Conservation (phyloP, 2,888 invertebrate species). For the Anticlea derivata region DNA sequence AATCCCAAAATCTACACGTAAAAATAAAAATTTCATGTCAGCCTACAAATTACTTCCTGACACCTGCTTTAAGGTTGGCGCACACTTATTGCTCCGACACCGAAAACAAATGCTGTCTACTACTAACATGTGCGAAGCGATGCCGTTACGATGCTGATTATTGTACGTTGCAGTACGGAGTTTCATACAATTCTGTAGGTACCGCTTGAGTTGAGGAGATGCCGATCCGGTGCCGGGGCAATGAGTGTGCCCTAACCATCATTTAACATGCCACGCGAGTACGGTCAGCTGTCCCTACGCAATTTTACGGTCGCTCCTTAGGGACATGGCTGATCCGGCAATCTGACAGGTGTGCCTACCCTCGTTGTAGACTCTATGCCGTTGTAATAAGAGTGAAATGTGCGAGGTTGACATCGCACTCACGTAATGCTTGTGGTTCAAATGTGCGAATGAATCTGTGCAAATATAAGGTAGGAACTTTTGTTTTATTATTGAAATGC, state of each 20-base stretch:
- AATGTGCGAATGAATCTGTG: conserved; percentile 6
- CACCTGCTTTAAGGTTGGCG: conserved; percentile 48
- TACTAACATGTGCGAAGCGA: too few relatives aligned
- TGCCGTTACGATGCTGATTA: too few relatives aligned
- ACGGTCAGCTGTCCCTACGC: conserved; percentile 49
- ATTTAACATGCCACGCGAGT: conserved; percentile 42
- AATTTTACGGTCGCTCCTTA: conserved; percentile 48
- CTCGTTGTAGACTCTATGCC: conserved; percentile 8
- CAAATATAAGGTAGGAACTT: conserved; percentile 7
- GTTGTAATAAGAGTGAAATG: conserved; percentile 5
- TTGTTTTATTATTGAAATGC: conserved; percentile 1
- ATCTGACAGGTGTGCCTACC: conserved; percentile 43
- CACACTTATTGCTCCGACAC: too few relatives aligned
- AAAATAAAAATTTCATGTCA: conserved; percentile 24
- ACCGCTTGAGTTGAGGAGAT: too few relatives aligned
- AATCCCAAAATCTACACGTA: conserved; percentile 11
- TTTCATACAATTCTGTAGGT: too few relatives aligned
- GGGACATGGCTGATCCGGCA: conserved; percentile 46
- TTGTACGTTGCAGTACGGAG: too few relatives aligned
- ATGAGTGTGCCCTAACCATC: too few relatives aligned
- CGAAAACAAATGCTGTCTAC: too few relatives aligned
- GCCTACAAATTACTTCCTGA: conserved; percentile 36
- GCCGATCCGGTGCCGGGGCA: too few relatives aligned
- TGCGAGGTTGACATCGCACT: conserved; percentile 9
- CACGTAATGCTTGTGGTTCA: conserved; percentile 1